Base-by-base conservation (phyloP, 1,140 invertebrate species). In the Sipha flava region DNA sequence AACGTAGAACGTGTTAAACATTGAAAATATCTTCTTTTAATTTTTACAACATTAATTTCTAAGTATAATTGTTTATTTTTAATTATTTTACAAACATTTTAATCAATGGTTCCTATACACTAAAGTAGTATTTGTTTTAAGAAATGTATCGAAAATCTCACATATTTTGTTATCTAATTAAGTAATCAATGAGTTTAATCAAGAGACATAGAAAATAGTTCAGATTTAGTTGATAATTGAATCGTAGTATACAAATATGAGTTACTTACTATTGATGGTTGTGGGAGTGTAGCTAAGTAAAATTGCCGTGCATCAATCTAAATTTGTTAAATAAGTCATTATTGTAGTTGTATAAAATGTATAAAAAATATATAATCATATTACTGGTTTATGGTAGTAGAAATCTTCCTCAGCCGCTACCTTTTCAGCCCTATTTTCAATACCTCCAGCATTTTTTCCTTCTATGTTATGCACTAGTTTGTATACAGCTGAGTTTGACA, bases 391-490 rank as follows among this genome's bases (percentile, higher is more conserved):
- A 14, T 82, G 80, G 49, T 83, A 83, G 29, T 82, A 82, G 18
- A 77, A 77, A 37, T 82, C 81, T 59, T 82, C 81, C 47, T 81
- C 54, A 23, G 81, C 79, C 3, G 68, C 40, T 10, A 81, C 66
- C 59, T 81, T 81, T 34, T 82, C 80, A 10, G 80, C 49, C 10
- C 83, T 81, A 12, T 79, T 59, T 40, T 79, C 79, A 21, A 82
- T 81, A 21, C 81, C 81, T 18, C 75, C 80, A 6, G 23, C 37
- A 26, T 72, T 43, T 52, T 80, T 66, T 16, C 79, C 72, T 73
- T 84, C 83, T 5, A 83, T 68, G 79, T 84, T 83, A 64, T 83
- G 81, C 9, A 84, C 83, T 31, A 83, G 52, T 49, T 81, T 82
- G 59, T 80, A 83, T 1, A 83, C 83, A 12, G 83, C 82, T 18